Evolutionary conservation across 2,113 vertebrate genomes (phyloP), one percentile per base, ranked within the genome.

Genomic region (Brachypteracias leptosomus): DNA sequence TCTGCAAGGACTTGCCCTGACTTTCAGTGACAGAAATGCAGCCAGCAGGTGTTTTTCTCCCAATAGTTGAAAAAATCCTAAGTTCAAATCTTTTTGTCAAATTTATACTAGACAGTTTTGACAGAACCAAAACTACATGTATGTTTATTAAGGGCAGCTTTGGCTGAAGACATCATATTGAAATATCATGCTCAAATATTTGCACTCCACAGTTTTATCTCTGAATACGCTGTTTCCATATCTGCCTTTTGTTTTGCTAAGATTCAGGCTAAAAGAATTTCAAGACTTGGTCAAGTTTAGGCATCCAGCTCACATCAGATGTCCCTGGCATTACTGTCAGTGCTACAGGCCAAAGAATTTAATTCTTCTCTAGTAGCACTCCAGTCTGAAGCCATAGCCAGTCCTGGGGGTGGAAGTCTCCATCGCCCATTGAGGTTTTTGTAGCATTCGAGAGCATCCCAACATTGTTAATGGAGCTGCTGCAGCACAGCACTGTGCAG

Each of bases 211-310:
- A 47, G 20, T 82, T 93, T 78, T 93, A 11, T 55, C 35, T 72
- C 40, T 46, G 29, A 71, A 63, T 38, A 42, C 0, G 0, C 16
- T 35, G 9, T 52, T 78, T 38, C 14, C 22, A 63, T 55, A 21
- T 40, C 40, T 75, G 20, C 6, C 7, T 74, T 78, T 78, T 71
- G 7, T 54, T 89, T 61, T n/a, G 57, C 47, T 55, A 61, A 59
- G 33, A 44, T 59, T 86, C 21, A 81, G 25, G 19, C 16, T 61
- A 42, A 61, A 67, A 38, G 21, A 51, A 46, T 71, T 26, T 74
- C 35, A 76, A 83, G 22, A 12, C 47, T 77, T 42, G 33, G 38
- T 77, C 46, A 62, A 58, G 25, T 10, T 62, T 85, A 31, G 51
- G 10, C 46, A 79, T 14, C 36, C 36, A 29, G n/a, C 14, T 83